phyloP scores from a whole-genome alignment of 2,888 invertebrate genomes.

The Meteorus colon region DNA sequence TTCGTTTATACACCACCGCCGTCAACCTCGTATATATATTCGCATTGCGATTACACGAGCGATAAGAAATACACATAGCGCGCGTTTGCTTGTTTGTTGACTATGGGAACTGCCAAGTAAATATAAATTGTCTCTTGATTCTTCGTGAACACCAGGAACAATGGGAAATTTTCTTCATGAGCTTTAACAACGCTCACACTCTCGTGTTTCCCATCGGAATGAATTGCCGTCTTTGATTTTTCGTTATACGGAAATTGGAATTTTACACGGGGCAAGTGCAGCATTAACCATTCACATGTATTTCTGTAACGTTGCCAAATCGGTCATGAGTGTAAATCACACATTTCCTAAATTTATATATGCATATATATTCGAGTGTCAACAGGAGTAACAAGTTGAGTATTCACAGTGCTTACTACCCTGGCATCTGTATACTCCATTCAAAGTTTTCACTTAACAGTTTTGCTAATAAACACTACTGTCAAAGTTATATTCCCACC shows the following conservation, averaged over 20 bases:
- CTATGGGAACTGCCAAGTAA: conserved; percentile 20
- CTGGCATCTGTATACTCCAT: conserved; percentile 24
- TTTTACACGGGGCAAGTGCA: no score
- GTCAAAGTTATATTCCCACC: conserved; percentile 6
- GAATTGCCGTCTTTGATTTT: background rate
- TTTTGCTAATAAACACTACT: conserved; percentile 6
- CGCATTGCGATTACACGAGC: conserved; percentile 40
- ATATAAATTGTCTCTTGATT: conserved; percentile 7
- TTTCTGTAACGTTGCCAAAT: conserved; percentile 40
- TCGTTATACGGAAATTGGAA: background rate
- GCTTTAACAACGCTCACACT: background rate
- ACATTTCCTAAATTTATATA: background rate
- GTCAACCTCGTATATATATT: conserved; percentile 14
- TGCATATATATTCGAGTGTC: background rate
- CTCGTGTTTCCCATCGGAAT: no score
- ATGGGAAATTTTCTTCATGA: conserved; percentile 31
- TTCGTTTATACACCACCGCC: conserved; percentile 18
- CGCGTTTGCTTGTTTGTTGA: conserved; percentile 1
- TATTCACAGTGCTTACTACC: background rate
- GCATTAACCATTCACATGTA: conserved; percentile 30
- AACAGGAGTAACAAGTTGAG: background rate
- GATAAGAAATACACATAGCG: conserved; percentile 29
- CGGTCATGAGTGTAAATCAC: conserved; percentile 32
- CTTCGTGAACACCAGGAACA: conserved; percentile 22
- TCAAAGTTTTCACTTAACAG: conserved; percentile 8